Conservation (phyloP, 2,113 vertebrate genomes). For the Miniopterus natalensis region DNA sequence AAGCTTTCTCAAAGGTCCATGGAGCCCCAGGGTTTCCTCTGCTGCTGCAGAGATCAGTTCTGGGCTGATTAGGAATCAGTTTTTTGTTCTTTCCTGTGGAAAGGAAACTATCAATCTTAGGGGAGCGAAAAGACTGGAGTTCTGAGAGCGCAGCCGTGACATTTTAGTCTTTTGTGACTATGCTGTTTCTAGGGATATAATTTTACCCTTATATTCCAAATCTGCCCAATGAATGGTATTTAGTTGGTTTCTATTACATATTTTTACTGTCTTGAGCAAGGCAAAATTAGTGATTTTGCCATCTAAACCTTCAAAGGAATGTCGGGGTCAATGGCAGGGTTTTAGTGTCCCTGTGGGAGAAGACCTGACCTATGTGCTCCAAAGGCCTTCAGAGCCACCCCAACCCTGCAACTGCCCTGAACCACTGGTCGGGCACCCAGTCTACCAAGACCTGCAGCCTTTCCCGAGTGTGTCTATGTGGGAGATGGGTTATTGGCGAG, state of each 20-base stretch:
- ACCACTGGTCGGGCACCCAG: neutral
- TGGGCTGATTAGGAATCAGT: constrained; percentile 8
- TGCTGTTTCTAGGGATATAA: neutral
- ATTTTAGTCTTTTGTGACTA: neutral
- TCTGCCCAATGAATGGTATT: neutral
- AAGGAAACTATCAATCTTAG: neutral
- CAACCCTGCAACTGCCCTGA: neutral
- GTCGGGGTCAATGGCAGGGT: neutral
- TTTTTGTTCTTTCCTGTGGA: neutral
- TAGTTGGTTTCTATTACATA: neutral
- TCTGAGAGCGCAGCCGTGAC: neutral
- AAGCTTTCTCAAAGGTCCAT: neutral
- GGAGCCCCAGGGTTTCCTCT: neutral
- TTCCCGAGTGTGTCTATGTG: neutral
- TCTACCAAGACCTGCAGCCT: neutral
- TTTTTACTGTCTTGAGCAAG: neutral
- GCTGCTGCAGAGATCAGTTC: neutral
- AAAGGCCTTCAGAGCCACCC: neutral
- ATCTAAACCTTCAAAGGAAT: neutral
- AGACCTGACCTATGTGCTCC: neutral
- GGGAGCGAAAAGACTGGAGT: neutral
- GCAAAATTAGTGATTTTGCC: constrained; percentile 20
- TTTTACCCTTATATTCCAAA: neutral
- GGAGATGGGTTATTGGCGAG: neutral
- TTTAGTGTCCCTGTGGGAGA: neutral